Percentiles rank a stretch among this genome's conserved stretches.
These are phyloP conservation scores for Athripsodes cinereus DNA, from an alignment of 2,888 invertebrate genomes.

Conservation along the genomic window DNA sequence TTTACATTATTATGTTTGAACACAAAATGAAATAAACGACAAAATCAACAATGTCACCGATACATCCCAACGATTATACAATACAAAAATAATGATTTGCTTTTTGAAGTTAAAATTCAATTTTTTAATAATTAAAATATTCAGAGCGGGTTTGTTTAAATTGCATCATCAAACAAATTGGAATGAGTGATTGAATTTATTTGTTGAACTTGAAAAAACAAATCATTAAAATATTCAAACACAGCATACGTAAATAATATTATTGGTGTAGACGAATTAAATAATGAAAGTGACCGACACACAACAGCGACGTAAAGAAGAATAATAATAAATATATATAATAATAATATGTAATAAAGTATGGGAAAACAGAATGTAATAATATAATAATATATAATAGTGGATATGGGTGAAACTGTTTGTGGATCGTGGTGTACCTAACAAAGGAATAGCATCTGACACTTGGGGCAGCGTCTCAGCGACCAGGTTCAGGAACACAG, in stretches of 20 bases:
- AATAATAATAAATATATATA: constrained; percentile 26
- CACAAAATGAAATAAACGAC: too few relatives aligned
- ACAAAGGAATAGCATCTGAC: constrained; percentile 99
- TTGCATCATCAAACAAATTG: too few relatives aligned
- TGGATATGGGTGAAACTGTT: constrained; percentile 14
- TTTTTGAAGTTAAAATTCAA: too few relatives aligned
- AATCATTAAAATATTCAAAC: constrained; percentile 7
- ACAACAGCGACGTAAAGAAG: constrained; percentile 26
- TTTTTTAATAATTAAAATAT: too few relatives aligned
- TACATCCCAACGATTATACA: too few relatives aligned
- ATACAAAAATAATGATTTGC: too few relatives aligned
- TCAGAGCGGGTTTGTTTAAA: too few relatives aligned
- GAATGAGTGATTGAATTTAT: not conserved
- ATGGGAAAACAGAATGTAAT: constrained; percentile 1
- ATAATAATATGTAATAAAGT: constrained; percentile 39
- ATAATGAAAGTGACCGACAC: constrained; percentile 26
- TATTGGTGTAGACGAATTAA: constrained; percentile 23
- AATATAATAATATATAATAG: not conserved
- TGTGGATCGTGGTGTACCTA: constrained; percentile 67
- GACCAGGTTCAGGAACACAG: constrained; percentile 99
- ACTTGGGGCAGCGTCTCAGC: constrained; percentile 99
- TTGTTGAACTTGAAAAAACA: not conserved
- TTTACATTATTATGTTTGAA: too few relatives aligned
- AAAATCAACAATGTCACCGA: too few relatives aligned
- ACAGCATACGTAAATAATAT: constrained; percentile 20